These are phyloP conservation scores for Cherax destructor DNA, from an alignment of 1,140 invertebrate genomes.

Conservation along the genomic window DNA sequence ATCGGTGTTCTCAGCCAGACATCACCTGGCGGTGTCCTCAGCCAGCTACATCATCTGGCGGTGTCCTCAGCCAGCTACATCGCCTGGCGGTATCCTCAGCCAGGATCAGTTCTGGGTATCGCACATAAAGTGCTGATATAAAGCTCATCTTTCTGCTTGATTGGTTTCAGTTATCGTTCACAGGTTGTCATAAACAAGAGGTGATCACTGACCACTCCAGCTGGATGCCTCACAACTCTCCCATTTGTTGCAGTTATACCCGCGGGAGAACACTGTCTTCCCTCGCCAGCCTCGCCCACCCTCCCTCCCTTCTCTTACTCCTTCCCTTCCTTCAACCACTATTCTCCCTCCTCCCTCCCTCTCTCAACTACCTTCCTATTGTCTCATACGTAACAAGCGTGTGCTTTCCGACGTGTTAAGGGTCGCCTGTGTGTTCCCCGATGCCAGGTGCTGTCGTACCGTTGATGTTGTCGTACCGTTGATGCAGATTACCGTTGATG, in stretches of 20 bases:
- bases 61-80: too few relatives aligned
- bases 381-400: too few relatives aligned
- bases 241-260: slow-evolving; percentile 55
- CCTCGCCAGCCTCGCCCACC: not conserved
- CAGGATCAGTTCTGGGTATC: slow-evolving; percentile 15
- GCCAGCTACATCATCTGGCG: too few relatives aligned
- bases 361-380: too few relatives aligned
- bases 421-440: too few relatives aligned
- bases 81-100: too few relatives aligned
- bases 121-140: slow-evolving; percentile 55
- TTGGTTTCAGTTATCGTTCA: slow-evolving; percentile 60
- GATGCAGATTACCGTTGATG: too few relatives aligned
- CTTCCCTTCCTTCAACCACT: not conserved
- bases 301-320: not conserved
- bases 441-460: too few relatives aligned
- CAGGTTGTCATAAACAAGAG: slow-evolving; percentile 60
- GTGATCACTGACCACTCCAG: slow-evolving; percentile 44
- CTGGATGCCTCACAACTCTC: slow-evolving; percentile 63
- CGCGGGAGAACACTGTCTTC: slow-evolving; percentile 52
- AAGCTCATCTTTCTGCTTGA: slow-evolving; percentile 53
- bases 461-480: too few relatives aligned
- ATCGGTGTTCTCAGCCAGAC: too few relatives aligned
- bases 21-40: too few relatives aligned
- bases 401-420: too few relatives aligned
- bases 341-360: not conserved